phyloP scores from a whole-genome alignment of 2,888 invertebrate species.

The Dusona sp. region DNA sequence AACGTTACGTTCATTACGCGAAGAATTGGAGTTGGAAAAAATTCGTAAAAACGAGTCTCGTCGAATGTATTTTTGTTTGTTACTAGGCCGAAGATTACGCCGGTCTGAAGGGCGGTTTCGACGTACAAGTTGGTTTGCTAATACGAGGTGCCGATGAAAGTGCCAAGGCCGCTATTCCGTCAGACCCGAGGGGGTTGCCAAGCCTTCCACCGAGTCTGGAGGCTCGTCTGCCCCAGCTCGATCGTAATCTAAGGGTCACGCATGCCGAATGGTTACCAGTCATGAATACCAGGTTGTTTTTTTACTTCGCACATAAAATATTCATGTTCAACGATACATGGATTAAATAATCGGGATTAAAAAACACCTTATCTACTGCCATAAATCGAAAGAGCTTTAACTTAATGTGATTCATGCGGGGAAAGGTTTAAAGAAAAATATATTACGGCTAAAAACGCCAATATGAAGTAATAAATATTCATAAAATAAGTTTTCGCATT shows the following conservation, averaged over 20 bases:
- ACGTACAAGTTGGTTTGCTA: constrained; percentile 82
- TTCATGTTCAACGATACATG: background rate
- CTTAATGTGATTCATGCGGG: background rate
- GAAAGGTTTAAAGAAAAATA: too few relatives aligned
- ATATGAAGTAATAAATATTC: background rate
- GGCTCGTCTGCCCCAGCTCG: constrained; percentile 86
- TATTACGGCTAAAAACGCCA: background rate
- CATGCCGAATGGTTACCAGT: constrained; percentile 93
- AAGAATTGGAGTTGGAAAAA: background rate
- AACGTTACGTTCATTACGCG: background rate
- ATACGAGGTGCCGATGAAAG: constrained; percentile 78
- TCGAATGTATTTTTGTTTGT: constrained; percentile 25
- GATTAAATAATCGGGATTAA: background rate
- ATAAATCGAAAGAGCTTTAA: background rate
- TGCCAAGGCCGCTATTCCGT: constrained; percentile 77
- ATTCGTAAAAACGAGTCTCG: background rate
- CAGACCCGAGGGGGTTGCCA: constrained; percentile 80
- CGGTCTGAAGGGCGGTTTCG: constrained; percentile 84
- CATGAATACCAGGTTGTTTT: constrained; percentile 88
- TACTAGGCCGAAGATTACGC: constrained; percentile 84
- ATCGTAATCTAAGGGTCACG: constrained; percentile 88
- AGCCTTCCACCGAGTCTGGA: constrained; percentile 82
- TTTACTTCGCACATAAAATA: constrained; percentile 15
- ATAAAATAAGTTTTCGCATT: background rate
- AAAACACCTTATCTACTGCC: background rate